These are phyloP conservation scores for Chirona hameri DNA, from an alignment of 2,888 invertebrate genomes.

Conservation along the genomic window DNA sequence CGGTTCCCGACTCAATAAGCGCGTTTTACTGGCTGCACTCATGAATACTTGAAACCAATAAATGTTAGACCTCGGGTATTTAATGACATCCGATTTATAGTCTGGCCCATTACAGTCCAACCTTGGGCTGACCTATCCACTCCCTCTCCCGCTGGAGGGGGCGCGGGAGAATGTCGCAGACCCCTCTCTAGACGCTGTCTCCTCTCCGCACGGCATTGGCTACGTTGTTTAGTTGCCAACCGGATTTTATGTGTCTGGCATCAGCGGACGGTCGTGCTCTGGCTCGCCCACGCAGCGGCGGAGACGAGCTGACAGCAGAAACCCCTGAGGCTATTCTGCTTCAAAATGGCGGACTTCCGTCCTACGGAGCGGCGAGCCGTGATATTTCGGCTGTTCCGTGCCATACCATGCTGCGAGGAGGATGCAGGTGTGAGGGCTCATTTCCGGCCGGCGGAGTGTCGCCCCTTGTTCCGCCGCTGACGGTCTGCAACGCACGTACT, in stretches of 20 bases:
- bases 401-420: background rate
- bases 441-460: background rate
- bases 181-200: no score
- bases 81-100: no score
- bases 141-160: no score
- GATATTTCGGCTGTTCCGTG: background rate
- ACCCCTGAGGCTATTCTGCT: background rate
- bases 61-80: no score
- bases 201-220: background rate
- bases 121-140: no score
- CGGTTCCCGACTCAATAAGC: no score
- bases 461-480: background rate
- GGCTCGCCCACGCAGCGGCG: background rate
- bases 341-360: background rate
- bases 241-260: background rate
- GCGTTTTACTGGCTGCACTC: no score
- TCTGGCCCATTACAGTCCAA: no score
- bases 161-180: no score
- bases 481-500: constrained; percentile 4
- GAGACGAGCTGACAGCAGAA: background rate
- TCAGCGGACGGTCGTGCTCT: background rate
- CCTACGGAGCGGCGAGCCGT: background rate
- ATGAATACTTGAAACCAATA: no score
- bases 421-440: background rate
- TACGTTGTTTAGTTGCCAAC: background rate